Evolutionary conservation across 2,113 vertebrate species (phyloP).

Genomic region (Phodopus roborovskii): DNA sequence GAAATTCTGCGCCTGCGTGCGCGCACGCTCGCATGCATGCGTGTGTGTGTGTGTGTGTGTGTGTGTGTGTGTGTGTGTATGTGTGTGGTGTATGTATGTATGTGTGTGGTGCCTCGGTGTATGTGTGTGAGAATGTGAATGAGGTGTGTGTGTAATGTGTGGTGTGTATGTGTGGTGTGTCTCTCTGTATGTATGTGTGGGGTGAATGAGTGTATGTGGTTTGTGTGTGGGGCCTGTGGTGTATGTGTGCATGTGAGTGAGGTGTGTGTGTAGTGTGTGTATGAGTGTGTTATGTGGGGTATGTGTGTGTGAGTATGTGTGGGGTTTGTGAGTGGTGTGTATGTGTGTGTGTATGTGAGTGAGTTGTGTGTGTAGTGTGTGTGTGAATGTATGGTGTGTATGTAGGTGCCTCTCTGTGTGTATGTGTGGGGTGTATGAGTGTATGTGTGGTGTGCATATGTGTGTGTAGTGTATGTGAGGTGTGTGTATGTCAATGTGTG

Average conservation of each 20-base stretch:
- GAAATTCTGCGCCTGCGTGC: not conserved
- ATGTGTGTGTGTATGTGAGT: too few relatives aligned
- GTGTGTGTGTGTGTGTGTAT: not conserved
- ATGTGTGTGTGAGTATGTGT: too few relatives aligned
- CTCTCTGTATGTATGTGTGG: too few relatives aligned
- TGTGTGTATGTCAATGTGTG: too few relatives aligned
- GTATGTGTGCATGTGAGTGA: not conserved
- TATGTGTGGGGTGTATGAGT: not conserved
- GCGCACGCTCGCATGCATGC: fast-evolving
- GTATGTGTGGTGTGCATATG: not conserved
- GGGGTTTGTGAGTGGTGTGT: too few relatives aligned
- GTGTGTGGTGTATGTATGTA: not conserved
- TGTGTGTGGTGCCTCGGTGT: not conserved
- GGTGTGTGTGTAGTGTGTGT: not conserved
- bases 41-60: not conserved
- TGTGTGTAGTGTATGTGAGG: not conserved
- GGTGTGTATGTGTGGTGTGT: not conserved
- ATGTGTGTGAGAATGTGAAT: not conserved
- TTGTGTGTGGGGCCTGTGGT: not conserved
- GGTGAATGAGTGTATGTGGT: not conserved
- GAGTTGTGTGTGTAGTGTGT: too few relatives aligned
- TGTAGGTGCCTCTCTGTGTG: not conserved
- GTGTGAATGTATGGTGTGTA: not conserved
- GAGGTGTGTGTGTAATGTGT: not conserved
- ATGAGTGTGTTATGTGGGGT: too few relatives aligned